These are phyloP conservation scores for Cyanoramphus novaezelandiae DNA, from an alignment of 2,113 vertebrate species.

Conservation along the genomic window DNA sequence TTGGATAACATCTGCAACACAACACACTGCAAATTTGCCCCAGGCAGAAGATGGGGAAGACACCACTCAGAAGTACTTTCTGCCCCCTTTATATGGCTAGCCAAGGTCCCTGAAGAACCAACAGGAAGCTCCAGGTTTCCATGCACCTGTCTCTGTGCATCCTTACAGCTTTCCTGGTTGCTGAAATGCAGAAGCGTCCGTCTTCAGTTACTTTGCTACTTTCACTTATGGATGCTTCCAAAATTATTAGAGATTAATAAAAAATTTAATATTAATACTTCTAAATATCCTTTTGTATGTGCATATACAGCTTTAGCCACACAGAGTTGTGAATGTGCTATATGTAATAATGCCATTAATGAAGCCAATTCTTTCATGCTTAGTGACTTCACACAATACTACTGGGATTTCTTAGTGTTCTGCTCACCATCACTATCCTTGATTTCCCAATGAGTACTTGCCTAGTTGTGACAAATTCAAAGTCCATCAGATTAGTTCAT, in stretches of 20 bases:
- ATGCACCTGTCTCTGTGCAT: fast-evolving
- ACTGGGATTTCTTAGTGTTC: not conserved
- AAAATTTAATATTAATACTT: not conserved
- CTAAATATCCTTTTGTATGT: not conserved
- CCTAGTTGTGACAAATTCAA: not conserved
- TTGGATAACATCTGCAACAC: not conserved
- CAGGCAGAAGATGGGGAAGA: not conserved
- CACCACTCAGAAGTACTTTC: not conserved
- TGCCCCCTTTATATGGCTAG: not conserved
- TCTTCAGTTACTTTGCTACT: not conserved
- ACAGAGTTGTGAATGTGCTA: fast-evolving
- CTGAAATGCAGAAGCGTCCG: not conserved
- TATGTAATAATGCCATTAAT: not conserved
- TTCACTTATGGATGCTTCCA: not conserved
- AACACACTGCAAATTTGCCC: not conserved
- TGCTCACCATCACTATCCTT: fast-evolving
- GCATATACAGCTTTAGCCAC: not conserved
- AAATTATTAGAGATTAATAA: not conserved
- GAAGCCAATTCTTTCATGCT: not conserved
- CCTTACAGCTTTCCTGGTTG: not conserved
- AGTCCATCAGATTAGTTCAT: not conserved
- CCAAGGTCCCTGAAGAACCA: not conserved
- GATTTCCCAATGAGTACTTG: not conserved
- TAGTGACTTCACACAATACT: not conserved
- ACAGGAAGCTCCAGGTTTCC: not conserved